Evolutionary conservation across 2,888 invertebrate species (phyloP), one percentile per base, ranked within the genome.

Genomic region (Anoncus sp.): DNA sequence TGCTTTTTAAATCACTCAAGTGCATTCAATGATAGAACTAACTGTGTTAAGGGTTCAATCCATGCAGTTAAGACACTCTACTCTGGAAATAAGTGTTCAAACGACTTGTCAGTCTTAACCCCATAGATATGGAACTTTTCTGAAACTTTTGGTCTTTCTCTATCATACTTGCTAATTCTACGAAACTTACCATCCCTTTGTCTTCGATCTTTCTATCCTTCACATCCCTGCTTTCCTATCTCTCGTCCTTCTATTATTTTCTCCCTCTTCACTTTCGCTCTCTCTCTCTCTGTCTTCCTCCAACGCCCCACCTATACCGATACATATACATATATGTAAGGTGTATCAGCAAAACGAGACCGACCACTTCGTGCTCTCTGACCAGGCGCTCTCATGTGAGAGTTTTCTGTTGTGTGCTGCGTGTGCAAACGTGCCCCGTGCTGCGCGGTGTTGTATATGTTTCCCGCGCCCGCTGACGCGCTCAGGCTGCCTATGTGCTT

Each of bases 401-500:
- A 65, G 75, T 66, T 71, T 71, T 57, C 47, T 57, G n/a, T n/a
- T n/a, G 60, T 57, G 60, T 53, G 70, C 43, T 53, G 62, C 65
- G 70, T 66, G 78, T 78, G 78, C 71, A 67, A 55, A 51, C 57
- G 43, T 31, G 47, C 12, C 53, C n/a, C n/a, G n/a, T n/a, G n/a
- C n/a, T n/a, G n/a, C 55, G 57, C 73, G 70, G 75, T 63, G 65
- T 49, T 53, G 81, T 80, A 81, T 80, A 75, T 80, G 77, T 77
- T 81, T 78, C 77, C 60, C 74, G 79, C 81, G 79, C 81, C 63
- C 72, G 74, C 75, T 82, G 82, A 81, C 82, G 81, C 82, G 75
- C 84, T 79, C 76, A 79, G 78, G 78, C 81, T 80, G 81, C 82
- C 79, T 81, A 76, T 83, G 83, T 83, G 83, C 83, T 83, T 80